Evolutionary conservation across 1,140 invertebrate species (phyloP).

Genomic region (Phymorhynchus buccinoides): DNA sequence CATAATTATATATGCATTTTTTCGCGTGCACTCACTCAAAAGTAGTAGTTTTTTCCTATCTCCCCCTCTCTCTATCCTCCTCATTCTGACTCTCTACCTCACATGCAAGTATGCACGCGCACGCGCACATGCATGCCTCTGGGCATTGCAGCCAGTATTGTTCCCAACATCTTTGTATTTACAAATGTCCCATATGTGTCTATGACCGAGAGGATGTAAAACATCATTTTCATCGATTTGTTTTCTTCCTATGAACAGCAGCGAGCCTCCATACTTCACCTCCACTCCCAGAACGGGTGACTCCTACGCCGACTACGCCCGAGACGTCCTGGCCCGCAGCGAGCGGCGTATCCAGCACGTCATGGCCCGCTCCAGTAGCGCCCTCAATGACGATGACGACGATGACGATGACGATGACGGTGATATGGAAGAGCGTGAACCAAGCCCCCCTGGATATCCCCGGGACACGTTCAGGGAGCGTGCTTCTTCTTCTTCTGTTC

Average conservation of each 20-base stretch:
- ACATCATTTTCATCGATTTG: too few relatives aligned
- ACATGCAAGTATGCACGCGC: neutral
- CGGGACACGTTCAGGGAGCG: neutral
- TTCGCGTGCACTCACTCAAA: neutral
- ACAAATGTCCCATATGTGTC: too few relatives aligned
- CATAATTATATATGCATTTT: neutral
- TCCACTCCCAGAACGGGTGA: constrained; percentile 1
- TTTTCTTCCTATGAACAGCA: neutral
- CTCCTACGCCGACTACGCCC: constrained; percentile 42
- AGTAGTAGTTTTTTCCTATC: too few relatives aligned
- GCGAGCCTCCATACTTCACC: neutral
- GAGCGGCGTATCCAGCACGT: constrained; percentile 38
- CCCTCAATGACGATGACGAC: too few relatives aligned
- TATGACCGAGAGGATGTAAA: too few relatives aligned
- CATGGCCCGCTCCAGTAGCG: neutral
- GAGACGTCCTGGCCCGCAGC: constrained; percentile 44
- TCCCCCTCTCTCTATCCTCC: too few relatives aligned
- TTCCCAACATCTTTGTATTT: too few relatives aligned
- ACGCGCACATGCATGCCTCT: neutral
- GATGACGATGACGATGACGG: constrained; percentile 9
- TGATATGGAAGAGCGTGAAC: neutral
- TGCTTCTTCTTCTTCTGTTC: constrained; percentile 15
- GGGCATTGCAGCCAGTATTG: too few relatives aligned
- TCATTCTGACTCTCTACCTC: too few relatives aligned
- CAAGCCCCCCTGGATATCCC: neutral